Evolutionary conservation across 2,888 invertebrate species (phyloP), one percentile per base, ranked within the genome.

Genomic region (Atrina japonica): DNA sequence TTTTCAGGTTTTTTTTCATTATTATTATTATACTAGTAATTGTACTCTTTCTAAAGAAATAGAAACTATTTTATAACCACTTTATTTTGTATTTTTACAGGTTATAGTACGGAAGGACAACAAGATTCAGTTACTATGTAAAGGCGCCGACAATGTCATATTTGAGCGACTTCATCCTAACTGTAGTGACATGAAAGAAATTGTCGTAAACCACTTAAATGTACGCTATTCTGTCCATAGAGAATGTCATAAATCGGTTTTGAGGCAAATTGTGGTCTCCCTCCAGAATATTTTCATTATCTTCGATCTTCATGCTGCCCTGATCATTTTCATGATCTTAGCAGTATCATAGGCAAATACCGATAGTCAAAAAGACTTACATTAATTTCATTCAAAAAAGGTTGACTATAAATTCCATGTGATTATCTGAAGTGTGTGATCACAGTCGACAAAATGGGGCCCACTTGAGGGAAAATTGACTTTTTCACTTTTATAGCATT

Each of bases 71-170:
- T 47, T 21, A 47, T 18, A 47, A 49, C 27, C 27, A 14, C 49
- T 49, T 3, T 23, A 49, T 27, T 11, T n/a, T n/a, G n/a, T n/a
- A n/a, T 0, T 43, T 68, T 35, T 60, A 1, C 75, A 89, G 89
- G 89, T 90, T 63, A 89, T 90, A 56, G 85, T 90, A 43, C 80
- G 82, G 63, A 84, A 84, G 56, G 83, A 89, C 55, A 82, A 81
- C 5, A 89, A 90, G 74, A 89, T 93, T 87, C 93, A 95, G 90
- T 93, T 99, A 88, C 97, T 96, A 91, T 98, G 98, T 91, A 99
- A 99, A 93, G 98, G 98, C 82, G 99, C 99, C 76, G 99, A 99
- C 92, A 97, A 96, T 92, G 97, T 98, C 85, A 96, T 99, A 89
- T 97, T 97, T 91, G 97, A 98, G 92, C 94, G 98, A 90, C 93